These are phyloP conservation scores for Cyprinella venusta DNA, from an alignment of 2,797 vertebrate genomes.

Conservation along the genomic window DNA sequence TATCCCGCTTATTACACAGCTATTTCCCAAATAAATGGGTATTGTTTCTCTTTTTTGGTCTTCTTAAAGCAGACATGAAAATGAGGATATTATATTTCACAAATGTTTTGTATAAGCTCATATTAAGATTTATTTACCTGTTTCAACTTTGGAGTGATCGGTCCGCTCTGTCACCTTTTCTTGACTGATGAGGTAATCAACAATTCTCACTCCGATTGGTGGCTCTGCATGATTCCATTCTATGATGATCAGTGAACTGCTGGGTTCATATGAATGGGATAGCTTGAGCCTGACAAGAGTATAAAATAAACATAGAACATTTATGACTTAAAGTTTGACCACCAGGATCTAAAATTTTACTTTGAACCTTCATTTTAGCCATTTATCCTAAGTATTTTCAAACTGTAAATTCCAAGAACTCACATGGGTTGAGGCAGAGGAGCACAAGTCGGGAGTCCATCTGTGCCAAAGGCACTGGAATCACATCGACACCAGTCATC, in stretches of 20 bases:
- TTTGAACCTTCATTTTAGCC: background rate
- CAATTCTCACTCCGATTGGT: constrained; percentile 92
- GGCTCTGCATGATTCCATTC: constrained; percentile 96
- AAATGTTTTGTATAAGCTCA: background rate
- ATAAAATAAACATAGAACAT: constrained; percentile 4
- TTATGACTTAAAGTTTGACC: background rate
- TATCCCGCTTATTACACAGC: constrained; percentile 12
- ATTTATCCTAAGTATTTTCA: background rate
- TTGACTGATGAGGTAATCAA: constrained; percentile 96
- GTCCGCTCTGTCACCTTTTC: constrained; percentile 95
- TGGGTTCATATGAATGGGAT: constrained; percentile 92
- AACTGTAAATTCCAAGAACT: constrained; percentile 55
- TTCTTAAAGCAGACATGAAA: background rate
- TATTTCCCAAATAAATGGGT: background rate
- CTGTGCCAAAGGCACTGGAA: constrained; percentile 90
- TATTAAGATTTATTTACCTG: constrained; percentile 76
- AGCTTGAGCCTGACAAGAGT: constrained; percentile 82
- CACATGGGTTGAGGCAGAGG: constrained; percentile 93
- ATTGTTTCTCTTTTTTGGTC: background rate
- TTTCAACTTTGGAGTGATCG: constrained; percentile 97
- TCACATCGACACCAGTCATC: constrained; percentile 99
- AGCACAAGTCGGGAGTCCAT: constrained; percentile 94
- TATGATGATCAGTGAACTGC: constrained; percentile 94
- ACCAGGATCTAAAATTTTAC: background rate
- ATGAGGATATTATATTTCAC: background rate